Conservation (phyloP, 2,113 vertebrate species). For the Riparia riparia region DNA sequence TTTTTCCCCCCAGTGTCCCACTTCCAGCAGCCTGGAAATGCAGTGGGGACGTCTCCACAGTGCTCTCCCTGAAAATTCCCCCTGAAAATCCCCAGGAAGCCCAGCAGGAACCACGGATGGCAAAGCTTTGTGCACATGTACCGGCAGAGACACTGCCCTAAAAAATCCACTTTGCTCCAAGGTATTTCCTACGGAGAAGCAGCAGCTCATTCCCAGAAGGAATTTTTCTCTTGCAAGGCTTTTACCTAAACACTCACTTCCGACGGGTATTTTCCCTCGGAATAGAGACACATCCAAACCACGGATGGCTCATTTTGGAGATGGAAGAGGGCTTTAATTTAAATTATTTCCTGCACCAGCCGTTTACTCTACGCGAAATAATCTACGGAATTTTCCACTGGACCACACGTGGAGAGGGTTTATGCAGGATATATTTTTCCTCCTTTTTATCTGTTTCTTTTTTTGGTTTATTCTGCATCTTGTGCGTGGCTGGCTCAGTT, state of each 20-base stretch:
- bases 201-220: slow-evolving; percentile 2
- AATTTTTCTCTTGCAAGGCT: slow-evolving; percentile 3
- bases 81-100: background rate
- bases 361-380: background rate
- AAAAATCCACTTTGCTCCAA: background rate
- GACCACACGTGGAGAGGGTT: fast-evolving
- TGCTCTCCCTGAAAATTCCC: background rate
- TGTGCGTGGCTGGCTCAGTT: too few species aligned
- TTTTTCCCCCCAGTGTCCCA: background rate
- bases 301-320: background rate
- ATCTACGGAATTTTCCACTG: background rate
- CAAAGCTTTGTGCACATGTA: background rate
- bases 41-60: background rate
- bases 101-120: background rate
- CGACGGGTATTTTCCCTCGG: background rate
- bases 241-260: slow-evolving; percentile 23
- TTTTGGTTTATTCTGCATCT: too few species aligned
- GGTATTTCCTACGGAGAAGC: background rate
- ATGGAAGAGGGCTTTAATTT: background rate
- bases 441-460: background rate
- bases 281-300: background rate
- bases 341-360: background rate
- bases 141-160: background rate
- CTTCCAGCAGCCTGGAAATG: background rate
- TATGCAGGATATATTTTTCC: fast-evolving